Conservation (phyloP, 2,797 vertebrate species). For the Mustela erminea region DNA sequence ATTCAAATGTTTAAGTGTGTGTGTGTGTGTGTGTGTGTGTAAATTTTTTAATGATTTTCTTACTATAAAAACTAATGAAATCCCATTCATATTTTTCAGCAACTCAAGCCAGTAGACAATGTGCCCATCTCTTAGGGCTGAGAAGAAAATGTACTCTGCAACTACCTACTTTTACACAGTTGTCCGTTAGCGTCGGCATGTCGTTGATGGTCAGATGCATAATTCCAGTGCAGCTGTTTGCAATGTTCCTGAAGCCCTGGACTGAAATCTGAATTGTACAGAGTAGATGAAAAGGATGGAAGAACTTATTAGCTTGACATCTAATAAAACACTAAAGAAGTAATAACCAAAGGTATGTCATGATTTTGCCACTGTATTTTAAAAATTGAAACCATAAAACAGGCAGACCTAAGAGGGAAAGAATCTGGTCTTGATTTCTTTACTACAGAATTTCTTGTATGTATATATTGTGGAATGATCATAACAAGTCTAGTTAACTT, state of each 20-base stretch:
- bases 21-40: background rate
- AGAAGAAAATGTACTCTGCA: constrained; percentile 5
- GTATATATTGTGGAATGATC: background rate
- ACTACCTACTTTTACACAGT: constrained; percentile 89
- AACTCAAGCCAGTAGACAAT: constrained; percentile 19
- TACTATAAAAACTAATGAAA: constrained; percentile 17
- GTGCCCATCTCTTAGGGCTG: background rate
- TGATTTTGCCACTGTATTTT: background rate
- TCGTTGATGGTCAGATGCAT: constrained; percentile 91
- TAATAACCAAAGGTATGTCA: background rate
- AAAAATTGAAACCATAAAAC: constrained; percentile 55
- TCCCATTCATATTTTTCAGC: background rate
- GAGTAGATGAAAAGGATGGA: constrained; percentile 22
- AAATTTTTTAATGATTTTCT: constrained; percentile 47
- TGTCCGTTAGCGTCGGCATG: constrained; percentile 91
- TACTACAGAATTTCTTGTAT: constrained; percentile 8
- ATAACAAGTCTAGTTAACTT: background rate
- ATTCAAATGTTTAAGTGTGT: background rate
- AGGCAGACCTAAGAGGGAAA: background rate
- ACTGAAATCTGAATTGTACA: constrained; percentile 89
- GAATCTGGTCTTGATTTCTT: constrained; percentile 27
- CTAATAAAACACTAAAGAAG: background rate
- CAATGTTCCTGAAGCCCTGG: constrained; percentile 90
- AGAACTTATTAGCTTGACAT: background rate
- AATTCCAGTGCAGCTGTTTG: constrained; percentile 88